phyloP scores from a whole-genome alignment of 2,888 invertebrate species.

The Eristalis intricaria region DNA sequence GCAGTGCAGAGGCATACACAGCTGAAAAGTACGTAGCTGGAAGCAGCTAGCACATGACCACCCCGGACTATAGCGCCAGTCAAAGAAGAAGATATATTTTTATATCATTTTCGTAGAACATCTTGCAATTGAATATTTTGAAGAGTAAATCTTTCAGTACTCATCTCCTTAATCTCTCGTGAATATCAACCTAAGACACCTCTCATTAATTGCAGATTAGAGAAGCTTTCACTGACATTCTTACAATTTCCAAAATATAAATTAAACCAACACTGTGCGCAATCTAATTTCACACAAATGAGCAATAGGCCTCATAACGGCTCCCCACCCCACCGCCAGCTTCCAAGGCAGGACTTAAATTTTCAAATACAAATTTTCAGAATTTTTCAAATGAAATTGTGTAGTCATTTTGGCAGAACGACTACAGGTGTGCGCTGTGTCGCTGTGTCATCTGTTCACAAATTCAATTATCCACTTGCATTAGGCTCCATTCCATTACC shows the following conservation, averaged over 20 bases:
- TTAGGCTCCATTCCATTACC: constrained; percentile 30
- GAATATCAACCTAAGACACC: neutral
- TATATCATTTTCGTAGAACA: no score
- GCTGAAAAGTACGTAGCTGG: no score
- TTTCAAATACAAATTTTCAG: neutral
- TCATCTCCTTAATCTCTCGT: neutral
- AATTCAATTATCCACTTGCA: constrained; percentile 60
- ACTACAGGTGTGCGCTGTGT: constrained; percentile 41
- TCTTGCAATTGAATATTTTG: no score
- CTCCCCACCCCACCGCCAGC: neutral
- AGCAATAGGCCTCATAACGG: constrained; percentile 1
- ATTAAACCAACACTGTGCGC: neutral
- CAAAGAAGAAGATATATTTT: no score
- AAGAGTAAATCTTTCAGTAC: no score
- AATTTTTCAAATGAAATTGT: neutral
- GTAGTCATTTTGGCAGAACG: constrained; percentile 23
- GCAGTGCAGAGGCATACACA: no score
- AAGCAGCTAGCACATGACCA: no score
- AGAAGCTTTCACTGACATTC: neutral
- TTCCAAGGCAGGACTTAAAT: neutral
- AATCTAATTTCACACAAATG: constrained; percentile 12
- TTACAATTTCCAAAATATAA: neutral
- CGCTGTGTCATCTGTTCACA: constrained; percentile 31
- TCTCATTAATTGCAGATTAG: constrained; percentile 9
- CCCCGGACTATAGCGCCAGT: no score